Evolutionary conservation across 2,113 vertebrate genomes (phyloP), one percentile per base, ranked within the genome.

Genomic region (Mastomys coucha): DNA sequence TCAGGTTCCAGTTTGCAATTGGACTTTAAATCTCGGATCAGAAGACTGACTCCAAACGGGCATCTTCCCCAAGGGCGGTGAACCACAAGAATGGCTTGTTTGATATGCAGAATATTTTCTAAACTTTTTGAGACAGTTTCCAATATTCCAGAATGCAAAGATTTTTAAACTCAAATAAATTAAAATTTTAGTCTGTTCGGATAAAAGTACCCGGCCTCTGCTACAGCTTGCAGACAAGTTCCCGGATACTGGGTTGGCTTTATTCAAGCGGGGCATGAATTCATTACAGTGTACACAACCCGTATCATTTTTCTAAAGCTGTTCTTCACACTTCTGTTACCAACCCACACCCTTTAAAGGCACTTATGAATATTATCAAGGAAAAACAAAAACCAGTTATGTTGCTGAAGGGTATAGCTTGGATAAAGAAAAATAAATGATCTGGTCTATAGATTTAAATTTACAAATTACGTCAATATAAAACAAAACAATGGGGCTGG

Each of bases 51-150:
- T 13, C 76, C 36, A 60, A 86, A 94, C 33, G 36, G 56, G 16
- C 49, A 20, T 75, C 58, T 94, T 95, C 12, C 33, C 60, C n/a
- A 20, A 42, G 49, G 49, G 69, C 63, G 53, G 14, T 56, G n/a
- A 91, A 81, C 65, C 63, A 95, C 76, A 93, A 88, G 82, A 91
- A 70, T 76, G 65, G 39, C 80, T 96, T 88, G 17, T 88, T 88
- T 80, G 9, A 78, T 51, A 77, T 31, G 51, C 10, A 63, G 0
- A 26, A 26, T 58, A 11, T 9, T 75, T 82, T 77, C 63, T 58
- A 5, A 8, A 26, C 60, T 31, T 42, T 78, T 77, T 45, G 51
- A 90, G 82, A 93, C 84, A 84, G 33, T 56, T 89, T 80, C 26
- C 87, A 85, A 85, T 28, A 42, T 75, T 88, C 53, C 72, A 91